These are phyloP conservation scores for Eucera pruinosa DNA, from an alignment of 2,888 invertebrate genomes.

Conservation along the genomic window DNA sequence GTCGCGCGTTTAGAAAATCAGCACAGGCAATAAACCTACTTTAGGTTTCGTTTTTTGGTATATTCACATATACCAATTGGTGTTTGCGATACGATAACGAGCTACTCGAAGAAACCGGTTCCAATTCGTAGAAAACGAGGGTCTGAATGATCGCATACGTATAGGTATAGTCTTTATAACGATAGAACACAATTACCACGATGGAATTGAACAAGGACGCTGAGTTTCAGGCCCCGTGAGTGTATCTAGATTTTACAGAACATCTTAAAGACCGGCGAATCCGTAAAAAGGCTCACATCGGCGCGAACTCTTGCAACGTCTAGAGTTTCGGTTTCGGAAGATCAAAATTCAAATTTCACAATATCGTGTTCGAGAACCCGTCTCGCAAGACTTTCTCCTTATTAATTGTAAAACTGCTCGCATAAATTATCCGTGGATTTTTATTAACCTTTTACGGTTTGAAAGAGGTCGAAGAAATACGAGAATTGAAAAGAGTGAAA, in stretches of 20 bases:
- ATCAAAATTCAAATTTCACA: background rate
- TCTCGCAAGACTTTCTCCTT: constrained; percentile 1
- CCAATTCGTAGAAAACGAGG: constrained; percentile 20
- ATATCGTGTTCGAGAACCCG: background rate
- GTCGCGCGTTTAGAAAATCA: background rate
- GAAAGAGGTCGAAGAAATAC: too few species aligned
- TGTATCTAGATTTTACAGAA: constrained; percentile 48
- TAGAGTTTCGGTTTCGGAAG: constrained; percentile 8
- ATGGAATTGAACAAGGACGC: constrained; percentile 49
- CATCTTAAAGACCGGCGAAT: constrained; percentile 46
- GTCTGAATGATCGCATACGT: background rate
- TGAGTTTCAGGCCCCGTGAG: constrained; percentile 26
- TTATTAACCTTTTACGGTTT: too few species aligned
- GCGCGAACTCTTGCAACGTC: constrained; percentile 41
- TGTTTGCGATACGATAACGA: background rate
- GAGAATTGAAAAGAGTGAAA: too few species aligned
- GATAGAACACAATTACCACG: constrained; percentile 35
- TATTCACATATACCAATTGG: constrained; percentile 16
- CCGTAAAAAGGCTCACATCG: constrained; percentile 47
- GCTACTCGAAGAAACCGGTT: constrained; percentile 41
- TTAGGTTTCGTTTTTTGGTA: background rate
- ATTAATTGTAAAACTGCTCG: background rate
- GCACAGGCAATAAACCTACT: background rate
- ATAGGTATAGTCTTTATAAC: background rate
- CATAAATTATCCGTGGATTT: background rate